These are phyloP conservation scores for Odontothrips loti DNA, from an alignment of 2,888 invertebrate species.

Conservation along the genomic window DNA sequence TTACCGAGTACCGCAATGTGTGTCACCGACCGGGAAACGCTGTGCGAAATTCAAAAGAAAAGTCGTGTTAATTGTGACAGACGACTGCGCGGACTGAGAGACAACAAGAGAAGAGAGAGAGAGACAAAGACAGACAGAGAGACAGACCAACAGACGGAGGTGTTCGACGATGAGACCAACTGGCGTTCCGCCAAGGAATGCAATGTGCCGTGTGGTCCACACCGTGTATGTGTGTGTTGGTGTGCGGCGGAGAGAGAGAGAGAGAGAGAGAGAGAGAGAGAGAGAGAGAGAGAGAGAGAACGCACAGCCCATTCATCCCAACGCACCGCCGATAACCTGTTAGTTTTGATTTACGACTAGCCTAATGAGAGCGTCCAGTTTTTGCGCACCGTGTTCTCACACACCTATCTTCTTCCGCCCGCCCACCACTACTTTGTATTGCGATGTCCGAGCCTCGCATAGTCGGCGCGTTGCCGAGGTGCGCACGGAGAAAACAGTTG, in stretches of 20 bases:
- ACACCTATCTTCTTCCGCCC: too few species aligned
- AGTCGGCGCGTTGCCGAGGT: too few species aligned
- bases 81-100: too few species aligned
- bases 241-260: neutral
- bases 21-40: neutral
- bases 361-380: neutral
- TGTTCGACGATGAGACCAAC: too few species aligned
- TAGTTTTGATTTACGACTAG: neutral
- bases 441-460: too few species aligned
- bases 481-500: too few species aligned
- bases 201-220: neutral
- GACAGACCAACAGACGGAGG: neutral
- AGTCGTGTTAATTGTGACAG: too few species aligned
- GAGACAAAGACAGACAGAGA: neutral
- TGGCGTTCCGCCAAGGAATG: conserved; percentile 19
- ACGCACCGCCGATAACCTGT: neutral
- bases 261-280: neutral
- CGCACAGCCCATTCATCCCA: neutral
- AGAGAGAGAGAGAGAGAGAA: neutral
- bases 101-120: neutral
- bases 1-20: too few species aligned
- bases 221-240: too few species aligned
- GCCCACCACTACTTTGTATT: too few species aligned
- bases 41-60: neutral
- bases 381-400: too few species aligned